Evolutionary conservation across 2,797 vertebrate genomes (phyloP).

Genomic region (Gobio occitaniae): DNA sequence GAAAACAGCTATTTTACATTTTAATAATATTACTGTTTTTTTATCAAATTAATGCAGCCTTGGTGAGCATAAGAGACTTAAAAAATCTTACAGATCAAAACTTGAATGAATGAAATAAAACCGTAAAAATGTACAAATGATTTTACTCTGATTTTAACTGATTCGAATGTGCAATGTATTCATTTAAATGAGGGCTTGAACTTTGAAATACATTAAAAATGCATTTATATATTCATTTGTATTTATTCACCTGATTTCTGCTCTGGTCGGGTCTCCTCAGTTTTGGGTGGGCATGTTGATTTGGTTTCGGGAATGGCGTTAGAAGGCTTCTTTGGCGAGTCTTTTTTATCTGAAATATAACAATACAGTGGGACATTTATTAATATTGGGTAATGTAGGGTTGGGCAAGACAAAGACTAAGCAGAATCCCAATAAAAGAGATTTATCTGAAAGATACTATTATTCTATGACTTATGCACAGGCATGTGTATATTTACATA

Average conservation of each 20-base stretch:
- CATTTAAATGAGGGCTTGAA: not conserved
- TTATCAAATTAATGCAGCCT: no score
- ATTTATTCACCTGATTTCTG: not conserved
- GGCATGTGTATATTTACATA: not conserved
- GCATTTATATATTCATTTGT: not conserved
- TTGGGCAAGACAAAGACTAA: not conserved
- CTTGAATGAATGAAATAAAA: no score
- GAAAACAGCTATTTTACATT: no score
- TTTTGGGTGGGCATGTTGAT: not conserved
- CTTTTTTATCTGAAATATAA: not conserved
- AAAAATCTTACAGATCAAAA: no score
- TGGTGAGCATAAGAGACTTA: no score
- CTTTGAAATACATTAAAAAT: not conserved
- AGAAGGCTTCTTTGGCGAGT: fast-evolving
- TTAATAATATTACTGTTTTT: no score
- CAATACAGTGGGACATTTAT: not conserved
- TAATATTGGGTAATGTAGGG: not conserved
- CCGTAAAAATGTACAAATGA: not conserved
- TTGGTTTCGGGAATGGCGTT: fast-evolving
- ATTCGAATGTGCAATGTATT: not conserved
- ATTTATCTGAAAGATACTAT: no score
- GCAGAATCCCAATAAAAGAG: not conserved
- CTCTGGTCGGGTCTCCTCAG: fast-evolving
- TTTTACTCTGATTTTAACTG: not conserved
- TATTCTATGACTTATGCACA: no score